Base-by-base conservation (phyloP, 2,888 invertebrate species). In the Dicycla oo region DNA sequence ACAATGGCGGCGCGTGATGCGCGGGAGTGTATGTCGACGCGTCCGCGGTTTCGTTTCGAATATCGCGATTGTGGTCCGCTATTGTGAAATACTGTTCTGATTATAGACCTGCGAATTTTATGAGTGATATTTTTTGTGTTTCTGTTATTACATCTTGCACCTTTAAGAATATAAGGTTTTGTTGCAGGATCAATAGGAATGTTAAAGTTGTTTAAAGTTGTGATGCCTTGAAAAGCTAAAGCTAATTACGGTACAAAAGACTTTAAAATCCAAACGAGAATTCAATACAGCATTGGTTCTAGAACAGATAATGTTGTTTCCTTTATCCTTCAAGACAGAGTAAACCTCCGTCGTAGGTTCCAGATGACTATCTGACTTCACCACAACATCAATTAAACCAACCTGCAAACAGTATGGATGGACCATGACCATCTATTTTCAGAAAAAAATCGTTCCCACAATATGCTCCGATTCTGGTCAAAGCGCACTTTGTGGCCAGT, bases 401-500 rank as follows among this genome's bases (percentile, higher is more conserved):
- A 70, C 60, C 54, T 56, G 34, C 61, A 70, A 70, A 75, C 54
- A 73, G 65, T 79, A 78, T 86, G 87, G 86, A 89, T 88, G 86
- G 69, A 70, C 74, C 76, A 67, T 80, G 73, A 76, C 82, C 47
- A 90, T 90, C 86, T 81, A 88, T 89, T 85, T 90, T 85, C 6
- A 26, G 51, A 86, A 87, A 88, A 91, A 91, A 90, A 88, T 72
- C 47, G 66, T 87, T 90, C 90, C 86, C 92, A 91, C 92, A 93
- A 92, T 91, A 88, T 93, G 94, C 84, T 90, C 90, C 78, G 91
- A 91, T 94, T 94, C 94, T 95, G 95, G 96, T 96, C 95, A 95
- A 93, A 94, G 86, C 91, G 92, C 88, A 92, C 86, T 91, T 95
- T 95, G 93, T 95, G 91, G 89, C 82, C 88, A 87, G 85, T 82